phyloP scores from a whole-genome alignment of 2,888 invertebrate genomes.

The Lepetodrilus schrolli region DNA sequence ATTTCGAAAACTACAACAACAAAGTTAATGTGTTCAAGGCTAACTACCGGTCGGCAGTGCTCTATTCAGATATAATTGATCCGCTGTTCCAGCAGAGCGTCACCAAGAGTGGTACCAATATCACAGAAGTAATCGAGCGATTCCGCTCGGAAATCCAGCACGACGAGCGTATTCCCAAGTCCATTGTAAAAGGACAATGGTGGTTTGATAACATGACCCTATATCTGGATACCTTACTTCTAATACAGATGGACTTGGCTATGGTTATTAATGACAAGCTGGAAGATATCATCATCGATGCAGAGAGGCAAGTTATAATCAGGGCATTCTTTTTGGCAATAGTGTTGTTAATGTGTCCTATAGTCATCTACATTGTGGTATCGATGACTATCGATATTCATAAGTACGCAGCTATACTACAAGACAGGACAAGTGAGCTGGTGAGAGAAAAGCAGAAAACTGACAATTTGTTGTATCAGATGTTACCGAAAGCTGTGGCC shows the following conservation, averaged over 20 bases:
- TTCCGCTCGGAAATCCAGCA: slow-evolving; percentile 78
- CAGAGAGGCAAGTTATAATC: slow-evolving; percentile 72
- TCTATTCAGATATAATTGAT: slow-evolving; percentile 86
- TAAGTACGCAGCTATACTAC: slow-evolving; percentile 62
- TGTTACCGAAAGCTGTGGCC: slow-evolving; percentile 62
- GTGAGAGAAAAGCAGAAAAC: slow-evolving; percentile 57
- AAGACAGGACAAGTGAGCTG: slow-evolving; percentile 60
- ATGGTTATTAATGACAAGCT: slow-evolving; percentile 51
- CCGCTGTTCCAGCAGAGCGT: slow-evolving; percentile 81
- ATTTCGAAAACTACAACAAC: slow-evolving; percentile 85
- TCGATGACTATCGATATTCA: slow-evolving; percentile 63
- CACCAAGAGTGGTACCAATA: slow-evolving; percentile 78
- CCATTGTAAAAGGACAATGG: slow-evolving; percentile 78
- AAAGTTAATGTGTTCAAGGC: slow-evolving; percentile 89
- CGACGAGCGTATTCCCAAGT: slow-evolving; percentile 29
- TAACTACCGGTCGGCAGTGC: slow-evolving; percentile 86
- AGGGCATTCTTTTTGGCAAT: slow-evolving; percentile 79
- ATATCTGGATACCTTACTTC: slow-evolving; percentile 86
- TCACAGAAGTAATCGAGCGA: slow-evolving; percentile 81
- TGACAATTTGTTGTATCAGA: slow-evolving; percentile 60
- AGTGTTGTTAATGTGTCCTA: slow-evolving; percentile 62
- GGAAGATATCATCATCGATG: slow-evolving; percentile 70
- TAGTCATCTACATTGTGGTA: slow-evolving; percentile 61
- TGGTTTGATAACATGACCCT: slow-evolving; percentile 90
- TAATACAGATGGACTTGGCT: slow-evolving; percentile 79